A percentile compares a stretch with the other conserved stretches of the same genome.
phyloP scores from a whole-genome alignment of 2,113 vertebrate species.

The Hippolais icterina region DNA sequence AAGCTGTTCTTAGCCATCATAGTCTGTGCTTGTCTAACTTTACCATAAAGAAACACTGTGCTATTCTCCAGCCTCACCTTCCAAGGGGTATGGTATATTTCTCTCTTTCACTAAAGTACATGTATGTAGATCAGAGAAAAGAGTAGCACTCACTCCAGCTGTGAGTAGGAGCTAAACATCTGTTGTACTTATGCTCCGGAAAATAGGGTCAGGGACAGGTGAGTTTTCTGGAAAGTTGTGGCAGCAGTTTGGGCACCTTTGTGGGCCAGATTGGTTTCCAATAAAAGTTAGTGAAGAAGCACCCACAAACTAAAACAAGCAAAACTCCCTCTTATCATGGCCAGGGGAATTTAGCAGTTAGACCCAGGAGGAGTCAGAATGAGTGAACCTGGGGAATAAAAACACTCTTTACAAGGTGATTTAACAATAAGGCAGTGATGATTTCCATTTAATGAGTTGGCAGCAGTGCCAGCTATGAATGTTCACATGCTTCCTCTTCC shows the following conservation, averaged over 20 bases:
- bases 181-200: neutral
- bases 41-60: neutral
- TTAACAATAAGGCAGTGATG: conserved; percentile 11
- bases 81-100: neutral
- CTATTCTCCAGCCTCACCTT: neutral
- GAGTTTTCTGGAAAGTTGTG: neutral
- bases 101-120: neutral
- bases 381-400: neutral
- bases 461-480: neutral
- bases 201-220: neutral
- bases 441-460: conserved; percentile 9
- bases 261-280: neutral
- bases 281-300: neutral
- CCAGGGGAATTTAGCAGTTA: neutral
- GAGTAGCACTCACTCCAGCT: neutral
- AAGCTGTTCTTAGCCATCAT: neutral
- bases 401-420: neutral
- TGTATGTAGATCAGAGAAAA: neutral
- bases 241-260: neutral
- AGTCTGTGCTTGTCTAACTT: neutral
- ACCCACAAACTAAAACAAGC: neutral
- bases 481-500: conserved; percentile 30
- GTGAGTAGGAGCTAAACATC: neutral
- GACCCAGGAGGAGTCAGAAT: neutral
- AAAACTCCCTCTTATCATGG: neutral